Evolutionary conservation across 2,797 vertebrate species (phyloP), one percentile per base, ranked within the genome.

Genomic region (Pipistrellus kuhlii): DNA sequence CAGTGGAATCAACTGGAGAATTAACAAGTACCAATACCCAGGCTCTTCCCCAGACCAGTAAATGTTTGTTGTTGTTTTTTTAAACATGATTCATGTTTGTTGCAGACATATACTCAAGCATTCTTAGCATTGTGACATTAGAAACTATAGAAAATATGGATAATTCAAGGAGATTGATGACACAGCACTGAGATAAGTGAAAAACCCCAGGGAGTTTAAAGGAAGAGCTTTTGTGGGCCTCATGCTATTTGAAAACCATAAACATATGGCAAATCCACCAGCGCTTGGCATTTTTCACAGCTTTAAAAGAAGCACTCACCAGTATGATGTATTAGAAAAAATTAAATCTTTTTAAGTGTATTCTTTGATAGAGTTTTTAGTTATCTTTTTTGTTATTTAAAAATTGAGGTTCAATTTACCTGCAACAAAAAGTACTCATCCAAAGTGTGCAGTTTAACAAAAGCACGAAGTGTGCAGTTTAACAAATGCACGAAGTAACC

Each of bases 231-330:
- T 46, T 78, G 5, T 6, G 11, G 14, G 17, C 20, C 13, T 95
- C 17, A 8, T 82, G 25, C 5, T 94, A 81, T 75, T 92, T 94
- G 75, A 93, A 91, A 92, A 82, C n/a, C 11, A 0, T 75, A 92
- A 92, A 38, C 55, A 78, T 81, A 91, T 51, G 55, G 44, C 71
- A 90, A 93, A 73, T 32, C 8, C 30, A 8, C 68, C 82, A 88
- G n/a, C 3, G 8, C 21, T 90, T 68, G 77, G 25, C 64, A 64
- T 93, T 35, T 81, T 82, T 71, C 59, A 71, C 82, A 95, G 64
- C 21, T 78, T 89, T 83, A 88, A 85, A 5, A 41, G n/a, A 69
- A 71, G 41, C n/a, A 44, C 15, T 38, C 32, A 86, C 1, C 23
- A 85, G 51, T 69, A 41, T 18, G 88, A 68, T n/a, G 11, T 30